phyloP scores from a whole-genome alignment of 2,797 vertebrate species.

The Simalia tracyae region DNA sequence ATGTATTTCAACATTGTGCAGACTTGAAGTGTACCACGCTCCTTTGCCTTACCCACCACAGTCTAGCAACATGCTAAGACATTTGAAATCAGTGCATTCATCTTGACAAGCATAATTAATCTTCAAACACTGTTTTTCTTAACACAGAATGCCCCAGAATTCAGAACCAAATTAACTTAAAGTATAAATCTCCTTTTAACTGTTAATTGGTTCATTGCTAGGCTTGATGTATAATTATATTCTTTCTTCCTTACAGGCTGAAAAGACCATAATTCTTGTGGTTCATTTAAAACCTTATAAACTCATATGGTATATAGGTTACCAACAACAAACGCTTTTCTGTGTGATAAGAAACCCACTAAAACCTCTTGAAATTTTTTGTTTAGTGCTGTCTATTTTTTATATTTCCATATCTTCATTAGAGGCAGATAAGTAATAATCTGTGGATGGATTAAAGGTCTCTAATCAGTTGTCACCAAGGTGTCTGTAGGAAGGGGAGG shows the following conservation, averaged over 20 bases:
- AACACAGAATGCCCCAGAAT: slow-evolving; percentile 70
- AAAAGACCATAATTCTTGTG: slow-evolving; percentile 76
- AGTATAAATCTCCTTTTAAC: slow-evolving; percentile 78
- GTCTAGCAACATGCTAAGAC: slow-evolving; percentile 57
- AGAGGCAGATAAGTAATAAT: not conserved
- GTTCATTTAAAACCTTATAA: slow-evolving; percentile 66
- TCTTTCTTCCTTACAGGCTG: slow-evolving; percentile 76
- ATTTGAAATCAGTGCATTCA: slow-evolving; percentile 74
- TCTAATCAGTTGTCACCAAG: not conserved
- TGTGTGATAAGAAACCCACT: not conserved
- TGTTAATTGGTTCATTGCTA: slow-evolving; percentile 79
- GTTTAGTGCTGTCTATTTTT: not conserved
- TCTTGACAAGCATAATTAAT: slow-evolving; percentile 77
- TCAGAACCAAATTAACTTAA: slow-evolving; percentile 79
- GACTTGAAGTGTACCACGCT: slow-evolving; percentile 53
- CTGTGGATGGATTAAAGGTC: not conserved
- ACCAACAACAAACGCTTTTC: not conserved
- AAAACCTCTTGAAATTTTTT: not conserved
- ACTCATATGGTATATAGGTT: slow-evolving; percentile 54
- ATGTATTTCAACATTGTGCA: slow-evolving; percentile 56
- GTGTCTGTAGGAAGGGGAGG: not conserved
- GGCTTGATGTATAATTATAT: slow-evolving; percentile 75
- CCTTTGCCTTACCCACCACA: slow-evolving; percentile 47
- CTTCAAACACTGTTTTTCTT: slow-evolving; percentile 80
- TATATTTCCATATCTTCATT: not conserved